phyloP scores from a whole-genome alignment of 2,888 invertebrate species.

The Tenodera sinensis region DNA sequence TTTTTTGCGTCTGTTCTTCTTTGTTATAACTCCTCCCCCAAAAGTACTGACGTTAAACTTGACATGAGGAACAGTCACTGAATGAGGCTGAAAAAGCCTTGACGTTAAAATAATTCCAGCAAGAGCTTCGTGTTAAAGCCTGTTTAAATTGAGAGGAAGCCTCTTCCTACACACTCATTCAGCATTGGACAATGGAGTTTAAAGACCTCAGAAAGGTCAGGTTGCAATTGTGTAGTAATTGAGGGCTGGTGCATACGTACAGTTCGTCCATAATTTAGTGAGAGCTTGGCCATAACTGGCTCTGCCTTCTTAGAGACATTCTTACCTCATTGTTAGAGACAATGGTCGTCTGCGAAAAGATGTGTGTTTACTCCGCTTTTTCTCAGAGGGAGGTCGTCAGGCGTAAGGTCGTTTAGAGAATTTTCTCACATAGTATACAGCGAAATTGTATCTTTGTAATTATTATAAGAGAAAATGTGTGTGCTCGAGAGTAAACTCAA shows the following conservation, averaged over 20 bases:
- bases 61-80: neutral
- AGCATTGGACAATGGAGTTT: neutral
- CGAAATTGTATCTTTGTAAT: too few relatives aligned
- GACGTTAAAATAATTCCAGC: neutral
- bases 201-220: neutral
- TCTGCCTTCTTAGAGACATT: neutral
- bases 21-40: neutral
- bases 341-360: neutral
- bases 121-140: neutral
- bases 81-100: neutral
- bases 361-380: too few relatives aligned
- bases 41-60: neutral
- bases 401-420: too few relatives aligned
- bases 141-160: neutral
- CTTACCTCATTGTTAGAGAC: neutral
- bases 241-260: neutral
- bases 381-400: too few relatives aligned
- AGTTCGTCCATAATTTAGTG: neutral
- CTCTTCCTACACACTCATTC: neutral
- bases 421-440: too few relatives aligned
- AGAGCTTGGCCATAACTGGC: neutral
- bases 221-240: neutral
- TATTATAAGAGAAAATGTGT: too few relatives aligned
- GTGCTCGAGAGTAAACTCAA: too few relatives aligned
- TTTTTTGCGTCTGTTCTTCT: neutral